Evolutionary conservation across 1,140 invertebrate genomes (phyloP), one percentile per base, ranked within the genome.

Genomic region (Littorina saxatilis): DNA sequence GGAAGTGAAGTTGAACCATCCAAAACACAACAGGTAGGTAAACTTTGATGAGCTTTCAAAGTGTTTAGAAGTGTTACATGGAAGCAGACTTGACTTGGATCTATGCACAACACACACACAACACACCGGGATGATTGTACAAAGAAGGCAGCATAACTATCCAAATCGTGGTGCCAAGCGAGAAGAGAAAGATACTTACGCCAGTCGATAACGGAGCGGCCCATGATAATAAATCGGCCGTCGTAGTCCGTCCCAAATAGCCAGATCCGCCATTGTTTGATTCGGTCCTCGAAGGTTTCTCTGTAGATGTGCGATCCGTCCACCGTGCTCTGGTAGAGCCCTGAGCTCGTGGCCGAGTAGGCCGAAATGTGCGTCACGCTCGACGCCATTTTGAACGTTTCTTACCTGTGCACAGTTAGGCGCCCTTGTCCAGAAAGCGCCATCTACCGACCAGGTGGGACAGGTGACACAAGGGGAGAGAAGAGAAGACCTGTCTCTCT

Each of bases 251-350:
- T 29, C 11, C 72, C 78, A 11, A 66, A 66, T 39, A 83, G 52
- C 82, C 82, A 83, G 4, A 75, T 32, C 55, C 55, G 78, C 35
- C 76, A 79, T 68, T 83, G 82, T 39, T 47, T 79, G 35, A 83
- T 63, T 63, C 82, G 70, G 73, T 83, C 82, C 35, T 78, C 82
- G 23, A 83, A 75, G 0, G 82, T 80, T 75, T 83, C 82, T 35
- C 77, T 32, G 32, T 74, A 58, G 55, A 83, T 79, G 43, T 78
- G 76, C 9, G 82, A 78, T 35, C 82, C 73, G 11, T 40, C 70
- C 13, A 79, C 13, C 2, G 82, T 80, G 55, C 82, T 83, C 55
- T 75, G 82, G n/a, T 83, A 83, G 0, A 82, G 29, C 2, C 68
- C 77, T 3, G 82, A 83, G 43, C 82, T 83, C 55, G 78, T 63